Percentiles rank a stretch among this genome's conserved stretches.
Conservation (phyloP, 2,888 invertebrate genomes). For the Drosophila prostipennis region DNA sequence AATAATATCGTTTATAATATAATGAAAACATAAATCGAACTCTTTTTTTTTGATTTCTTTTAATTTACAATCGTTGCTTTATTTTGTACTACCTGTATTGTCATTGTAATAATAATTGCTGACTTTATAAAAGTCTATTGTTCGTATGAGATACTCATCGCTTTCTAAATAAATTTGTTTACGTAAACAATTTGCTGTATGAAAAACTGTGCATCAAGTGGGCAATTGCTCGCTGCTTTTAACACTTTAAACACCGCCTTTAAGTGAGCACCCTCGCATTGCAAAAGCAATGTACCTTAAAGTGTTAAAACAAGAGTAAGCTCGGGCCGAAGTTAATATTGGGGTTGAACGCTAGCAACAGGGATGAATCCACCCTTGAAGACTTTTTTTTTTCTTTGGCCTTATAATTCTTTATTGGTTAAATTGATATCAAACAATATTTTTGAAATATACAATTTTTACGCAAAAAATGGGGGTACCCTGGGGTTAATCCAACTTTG, state of each 20-base stretch:
- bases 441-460: neutral
- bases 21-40: too few species aligned
- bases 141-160: neutral
- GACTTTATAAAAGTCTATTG: neutral
- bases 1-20: too few species aligned
- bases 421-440: neutral
- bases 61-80: neutral
- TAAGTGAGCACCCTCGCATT: neutral
- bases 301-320: neutral
- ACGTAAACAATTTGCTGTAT: neutral
- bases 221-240: neutral
- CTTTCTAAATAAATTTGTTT: conserved; percentile 1
- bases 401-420: neutral
- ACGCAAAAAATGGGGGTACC: neutral
- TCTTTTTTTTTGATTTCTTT: too few species aligned
- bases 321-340: neutral
- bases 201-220: neutral
- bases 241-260: neutral
- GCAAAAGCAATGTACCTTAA: neutral
- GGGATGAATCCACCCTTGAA: conserved; percentile 2
- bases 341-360: neutral
- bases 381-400: neutral
- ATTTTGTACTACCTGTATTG: neutral
- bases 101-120: neutral
- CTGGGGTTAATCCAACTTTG: conserved; percentile 9